Evolutionary conservation across 2,113 vertebrate genomes (phyloP).

Genomic region (Cnemophilus loriae): DNA sequence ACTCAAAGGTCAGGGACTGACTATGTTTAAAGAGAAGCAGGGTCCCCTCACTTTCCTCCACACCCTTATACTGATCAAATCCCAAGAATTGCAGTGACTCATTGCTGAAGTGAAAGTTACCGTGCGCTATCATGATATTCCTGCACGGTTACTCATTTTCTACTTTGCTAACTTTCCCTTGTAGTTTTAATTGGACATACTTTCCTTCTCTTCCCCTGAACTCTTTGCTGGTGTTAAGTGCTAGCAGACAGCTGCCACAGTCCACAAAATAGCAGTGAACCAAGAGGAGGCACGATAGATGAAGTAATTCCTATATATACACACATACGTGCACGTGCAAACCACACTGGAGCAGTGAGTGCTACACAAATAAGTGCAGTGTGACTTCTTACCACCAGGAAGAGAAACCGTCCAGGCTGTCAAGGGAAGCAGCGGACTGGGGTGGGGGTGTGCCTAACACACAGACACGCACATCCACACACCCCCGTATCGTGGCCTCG

Average conservation of each 20-base stretch:
- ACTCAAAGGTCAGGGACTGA: neutral
- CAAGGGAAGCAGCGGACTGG: neutral
- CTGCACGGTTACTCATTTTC: neutral
- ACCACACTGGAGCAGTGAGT: neutral
- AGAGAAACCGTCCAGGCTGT: neutral
- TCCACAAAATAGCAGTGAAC: neutral
- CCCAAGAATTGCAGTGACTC: neutral
- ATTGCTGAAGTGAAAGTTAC: neutral
- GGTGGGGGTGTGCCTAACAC: neutral
- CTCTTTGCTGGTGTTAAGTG: neutral
- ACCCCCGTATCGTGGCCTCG: accelerated
- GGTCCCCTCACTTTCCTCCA: neutral
- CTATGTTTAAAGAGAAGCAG: neutral
- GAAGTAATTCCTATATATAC: neutral
- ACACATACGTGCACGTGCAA: neutral
- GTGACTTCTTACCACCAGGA: neutral
- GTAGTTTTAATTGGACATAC: neutral
- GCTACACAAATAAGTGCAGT: neutral
- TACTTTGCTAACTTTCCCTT: neutral
- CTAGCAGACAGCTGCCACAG: neutral
- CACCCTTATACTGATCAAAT: neutral
- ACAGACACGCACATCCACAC: neutral
- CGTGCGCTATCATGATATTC: accelerated
- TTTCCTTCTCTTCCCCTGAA: neutral
- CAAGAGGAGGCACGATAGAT: neutral